These are phyloP conservation scores for Hyla sarda DNA, from an alignment of 2,113 vertebrate species.

Conservation along the genomic window DNA sequence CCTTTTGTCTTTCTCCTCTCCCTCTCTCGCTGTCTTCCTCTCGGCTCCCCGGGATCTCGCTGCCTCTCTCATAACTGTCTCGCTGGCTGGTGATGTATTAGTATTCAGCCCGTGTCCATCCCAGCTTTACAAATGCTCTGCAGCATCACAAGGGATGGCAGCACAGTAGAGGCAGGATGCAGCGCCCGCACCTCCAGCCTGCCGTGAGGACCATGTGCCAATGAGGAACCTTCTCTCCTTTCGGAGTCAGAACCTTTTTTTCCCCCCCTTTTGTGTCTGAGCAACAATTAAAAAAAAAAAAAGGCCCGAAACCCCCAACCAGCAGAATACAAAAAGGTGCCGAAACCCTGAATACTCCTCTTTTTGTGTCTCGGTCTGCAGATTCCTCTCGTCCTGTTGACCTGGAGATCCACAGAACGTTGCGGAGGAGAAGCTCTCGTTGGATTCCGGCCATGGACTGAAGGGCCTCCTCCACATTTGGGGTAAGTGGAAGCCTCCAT, in stretches of 20 bases:
- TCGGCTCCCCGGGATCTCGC: slow-evolving; percentile 20
- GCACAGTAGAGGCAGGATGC: slow-evolving; percentile 24
- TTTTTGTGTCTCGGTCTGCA: slow-evolving; percentile 27
- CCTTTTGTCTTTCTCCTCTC: not conserved
- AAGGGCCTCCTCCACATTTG: not conserved
- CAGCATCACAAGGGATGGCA: slow-evolving; percentile 42
- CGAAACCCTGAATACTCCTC: not conserved
- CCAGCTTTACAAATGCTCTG: slow-evolving; percentile 50
- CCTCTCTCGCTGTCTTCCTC: not conserved
- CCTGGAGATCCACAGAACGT: not conserved
- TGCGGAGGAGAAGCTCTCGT: not conserved
- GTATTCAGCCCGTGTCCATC: slow-evolving; percentile 43
- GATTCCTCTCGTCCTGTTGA: slow-evolving; percentile 7
- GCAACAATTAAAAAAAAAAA: slow-evolving; percentile 24
- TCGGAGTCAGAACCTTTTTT: not conserved
- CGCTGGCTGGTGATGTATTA: slow-evolving; percentile 44
- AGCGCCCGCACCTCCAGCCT: slow-evolving; percentile 27
- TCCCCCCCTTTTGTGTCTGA: slow-evolving; percentile 3
- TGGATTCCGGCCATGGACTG: not conserved
- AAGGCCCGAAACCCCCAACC: too few species aligned
- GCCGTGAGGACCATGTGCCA: slow-evolving; percentile 35
- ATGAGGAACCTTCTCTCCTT: not conserved
- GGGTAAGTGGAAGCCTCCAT: slow-evolving; percentile 15
- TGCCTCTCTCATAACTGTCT: slow-evolving; percentile 37
- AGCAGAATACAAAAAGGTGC: slow-evolving; percentile 14